Evolutionary conservation across 2,888 invertebrate genomes (phyloP), one percentile per base, ranked within the genome.

Genomic region (Pterostichus niger): DNA sequence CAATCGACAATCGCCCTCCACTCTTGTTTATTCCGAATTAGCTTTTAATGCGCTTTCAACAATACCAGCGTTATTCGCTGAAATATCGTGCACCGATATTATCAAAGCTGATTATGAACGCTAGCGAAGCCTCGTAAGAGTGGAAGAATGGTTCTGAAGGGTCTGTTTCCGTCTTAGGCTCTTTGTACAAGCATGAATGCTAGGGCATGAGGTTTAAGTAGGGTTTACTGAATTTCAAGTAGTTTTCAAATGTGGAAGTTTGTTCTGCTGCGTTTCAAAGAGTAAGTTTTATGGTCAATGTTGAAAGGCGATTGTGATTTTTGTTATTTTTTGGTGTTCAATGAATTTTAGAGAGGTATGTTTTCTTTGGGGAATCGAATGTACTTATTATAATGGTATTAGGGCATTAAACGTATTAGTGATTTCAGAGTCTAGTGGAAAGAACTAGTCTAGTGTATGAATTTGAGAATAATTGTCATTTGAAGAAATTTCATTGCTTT

Each of bases 1-100:
- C 56, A 56, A 56, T 56, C 56, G 56, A 17, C 56, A 56, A 56
- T 56, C 56, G 56, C 56, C 24, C 17, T 11, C 52, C 52, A 52
- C 52, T 52, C 52, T 56, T 56, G 56, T 56, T 56, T 56, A 49
- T 49, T 49, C 49, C 40, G 49, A 49, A 49, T 49, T 56, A 56
- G 13, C 56, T 56, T 56, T 40, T 40, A 56, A 56, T 56, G 56
- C 56, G 56, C 24, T 17, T 56, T 56, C 56, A 1, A 56, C 56
- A 17, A 56, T 17, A 17, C 52, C 9, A 17, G 15, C 56, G 13
- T 9, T 56, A 6, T 2, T 15, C 9, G 17, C 10, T 13, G 56
- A 4, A 56, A 56, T 56, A 56, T 17, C 56, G 17, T 10, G 17
- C 56, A 13, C 49, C 49, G 56, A 56, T 56, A 56, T 13, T 56